Evolutionary conservation across 1,140 invertebrate genomes (phyloP), one percentile per base, ranked within the genome.

Genomic region (Matsumurasca onukii): DNA sequence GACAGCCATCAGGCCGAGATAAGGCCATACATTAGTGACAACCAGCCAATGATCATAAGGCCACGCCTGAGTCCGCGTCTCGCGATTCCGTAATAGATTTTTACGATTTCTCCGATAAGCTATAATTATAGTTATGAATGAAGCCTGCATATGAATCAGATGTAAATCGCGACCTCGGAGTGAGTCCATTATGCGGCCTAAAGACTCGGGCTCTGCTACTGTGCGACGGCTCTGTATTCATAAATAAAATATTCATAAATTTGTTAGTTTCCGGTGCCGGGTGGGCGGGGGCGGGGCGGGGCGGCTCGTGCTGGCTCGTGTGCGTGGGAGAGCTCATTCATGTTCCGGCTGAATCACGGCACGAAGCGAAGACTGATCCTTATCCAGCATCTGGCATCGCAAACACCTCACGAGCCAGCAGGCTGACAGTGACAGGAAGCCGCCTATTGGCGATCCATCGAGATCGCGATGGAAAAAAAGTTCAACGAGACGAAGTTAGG

Each of bases 211-310:
- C 34, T n/a, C n/a, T n/a, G 55, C 55, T 59, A 59, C 55, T n/a
- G 55, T 59, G 55, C n/a, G 55, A 22, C 49, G 9, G 12, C 12
- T 22, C 12, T 5, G 49, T 52, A 52, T 59, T 59, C 55, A 59
- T 59, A 59, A 59, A 59, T 59, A 59, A 59, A 59, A 59, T 59
- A 59, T 59, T 59, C 55, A 59, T 59, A 59, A 59, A 59, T 59
- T 59, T 59, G 55, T 59, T 59, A 29, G 55, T 59, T 59, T 59
- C 55, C 55, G 55, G 55, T 59, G 55, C n/a, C 5, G 49, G 17
- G 49, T 9, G 9, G 9, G 34, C 9, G 49, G 3, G 3, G 9
- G 49, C 9, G 5, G 49, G 49, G 12, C 3, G 49, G 12, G 49
- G 49, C 12, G 3, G 49, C 12, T 39, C 12, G 49, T 22, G 49